These are phyloP conservation scores for Cheilosia scutellata DNA, from an alignment of 2,888 invertebrate species.

Conservation along the genomic window DNA sequence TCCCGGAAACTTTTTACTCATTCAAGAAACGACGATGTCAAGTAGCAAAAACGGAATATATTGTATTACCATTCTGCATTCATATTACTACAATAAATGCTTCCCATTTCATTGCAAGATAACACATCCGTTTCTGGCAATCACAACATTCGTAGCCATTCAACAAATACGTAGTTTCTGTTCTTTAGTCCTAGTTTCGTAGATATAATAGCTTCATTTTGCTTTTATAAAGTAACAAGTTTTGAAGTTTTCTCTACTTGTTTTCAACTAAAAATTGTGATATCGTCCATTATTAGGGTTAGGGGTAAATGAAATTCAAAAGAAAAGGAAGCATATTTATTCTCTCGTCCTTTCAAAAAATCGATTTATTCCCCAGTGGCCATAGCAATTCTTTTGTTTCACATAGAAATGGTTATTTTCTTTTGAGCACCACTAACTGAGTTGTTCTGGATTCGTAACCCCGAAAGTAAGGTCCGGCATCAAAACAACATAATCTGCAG, in stretches of 20 bases:
- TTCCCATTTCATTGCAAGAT: conserved; percentile 31
- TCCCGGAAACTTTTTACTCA: conserved; percentile 31
- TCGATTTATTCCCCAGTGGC: conserved; percentile 21
- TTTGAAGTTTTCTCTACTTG: conserved; percentile 11
- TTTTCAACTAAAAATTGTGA: conserved; percentile 9
- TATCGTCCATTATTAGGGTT: conserved; percentile 6
- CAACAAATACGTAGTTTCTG: conserved; percentile 54
- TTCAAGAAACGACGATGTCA: conserved; percentile 39
- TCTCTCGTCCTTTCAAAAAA: conserved; percentile 23
- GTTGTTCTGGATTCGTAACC: conserved; percentile 12
- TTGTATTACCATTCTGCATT: too few species aligned
- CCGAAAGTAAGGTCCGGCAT: conserved; percentile 19
- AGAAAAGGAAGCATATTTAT: conserved; percentile 15
- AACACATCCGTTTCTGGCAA: conserved; percentile 49
- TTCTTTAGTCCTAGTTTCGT: conserved; percentile 2
- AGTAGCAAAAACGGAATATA: conserved; percentile 22
- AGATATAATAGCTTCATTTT: conserved; percentile 21
- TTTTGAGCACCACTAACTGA: conserved; percentile 11
- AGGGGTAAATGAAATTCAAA: background rate
- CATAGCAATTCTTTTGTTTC: background rate
- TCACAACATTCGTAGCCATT: conserved; percentile 55
- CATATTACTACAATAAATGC: background rate
- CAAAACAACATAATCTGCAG: conserved; percentile 53
- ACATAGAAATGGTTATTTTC: background rate
- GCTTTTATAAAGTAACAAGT: conserved; percentile 4